A percentile compares a stretch with the other conserved stretches of the same genome.
Evolutionary conservation across 2,888 invertebrate genomes (phyloP).

Genomic region (Agrypnus murinus): DNA sequence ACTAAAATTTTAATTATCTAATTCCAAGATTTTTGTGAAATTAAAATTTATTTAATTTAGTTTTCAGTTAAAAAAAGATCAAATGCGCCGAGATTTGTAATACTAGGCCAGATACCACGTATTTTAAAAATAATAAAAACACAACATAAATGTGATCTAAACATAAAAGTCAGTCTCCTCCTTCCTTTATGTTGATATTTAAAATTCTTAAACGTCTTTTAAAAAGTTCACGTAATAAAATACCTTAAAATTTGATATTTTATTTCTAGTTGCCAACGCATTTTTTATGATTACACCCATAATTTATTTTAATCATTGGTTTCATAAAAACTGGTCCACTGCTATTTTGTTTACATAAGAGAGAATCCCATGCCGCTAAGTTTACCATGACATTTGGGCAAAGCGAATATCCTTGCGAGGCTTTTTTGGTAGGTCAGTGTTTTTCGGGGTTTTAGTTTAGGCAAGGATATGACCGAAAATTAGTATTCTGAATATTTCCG

Average conservation of each 20-base stretch:
- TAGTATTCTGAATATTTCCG: neutral
- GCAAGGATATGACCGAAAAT: slow-evolving; percentile 18
- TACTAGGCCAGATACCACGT: slow-evolving; percentile 6
- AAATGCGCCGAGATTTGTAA: neutral
- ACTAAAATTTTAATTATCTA: no score
- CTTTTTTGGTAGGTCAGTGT: slow-evolving; percentile 38
- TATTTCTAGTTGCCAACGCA: neutral
- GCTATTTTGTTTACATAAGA: slow-evolving; percentile 26
- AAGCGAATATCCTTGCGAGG: slow-evolving; percentile 25
- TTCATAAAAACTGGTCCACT: slow-evolving; percentile 13
- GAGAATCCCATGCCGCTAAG: neutral
- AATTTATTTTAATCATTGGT: neutral
- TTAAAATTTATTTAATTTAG: no score
- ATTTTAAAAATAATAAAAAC: neutral
- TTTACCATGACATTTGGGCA: slow-evolving; percentile 34
- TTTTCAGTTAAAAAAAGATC: neutral
- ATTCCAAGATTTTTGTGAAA: no score
- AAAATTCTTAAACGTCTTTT: no score
- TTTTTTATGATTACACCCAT: neutral
- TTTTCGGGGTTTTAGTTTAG: slow-evolving; percentile 22
- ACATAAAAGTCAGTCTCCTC: neutral
- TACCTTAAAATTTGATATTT: neutral
- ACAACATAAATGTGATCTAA: slow-evolving; percentile 4
- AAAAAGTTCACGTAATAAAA: neutral
- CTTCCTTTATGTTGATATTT: no score